A percentile compares a stretch with the other conserved stretches of the same genome.
These are phyloP conservation scores for Plemyria rubiginata DNA, from an alignment of 2,888 invertebrate species.

Conservation along the genomic window DNA sequence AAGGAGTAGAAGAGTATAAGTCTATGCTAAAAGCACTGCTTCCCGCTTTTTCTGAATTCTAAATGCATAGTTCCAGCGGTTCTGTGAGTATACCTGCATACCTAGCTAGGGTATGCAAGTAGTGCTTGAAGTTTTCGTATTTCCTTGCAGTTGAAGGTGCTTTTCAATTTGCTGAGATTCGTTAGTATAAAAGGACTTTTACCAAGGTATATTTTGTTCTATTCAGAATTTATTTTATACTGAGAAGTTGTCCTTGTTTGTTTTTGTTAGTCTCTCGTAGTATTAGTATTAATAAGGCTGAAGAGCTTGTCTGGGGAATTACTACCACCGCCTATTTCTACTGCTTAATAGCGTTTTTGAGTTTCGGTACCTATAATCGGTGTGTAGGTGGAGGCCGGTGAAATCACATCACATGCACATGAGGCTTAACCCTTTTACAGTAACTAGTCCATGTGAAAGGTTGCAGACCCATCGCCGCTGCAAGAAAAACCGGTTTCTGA, in stretches of 20 bases:
- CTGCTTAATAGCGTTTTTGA: too few species aligned
- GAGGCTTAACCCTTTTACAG: too few species aligned
- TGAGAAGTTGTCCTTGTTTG: neutral
- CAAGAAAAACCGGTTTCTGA: too few species aligned
- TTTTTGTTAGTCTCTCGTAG: neutral
- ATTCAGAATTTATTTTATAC: neutral
- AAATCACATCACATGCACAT: too few species aligned
- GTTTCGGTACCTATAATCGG: too few species aligned
- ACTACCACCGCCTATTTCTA: too few species aligned
- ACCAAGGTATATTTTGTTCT: neutral
- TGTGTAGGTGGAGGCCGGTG: too few species aligned
- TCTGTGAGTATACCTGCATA: neutral
- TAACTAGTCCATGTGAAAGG: too few species aligned
- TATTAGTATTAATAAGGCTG: too few species aligned
- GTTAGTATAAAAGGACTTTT: neutral
- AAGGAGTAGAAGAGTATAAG: too few species aligned
- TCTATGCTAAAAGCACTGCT: conserved; percentile 5
- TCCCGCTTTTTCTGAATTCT: conserved; percentile 10
- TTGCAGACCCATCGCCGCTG: too few species aligned
- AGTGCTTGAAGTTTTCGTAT: conserved; percentile 15
- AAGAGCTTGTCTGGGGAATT: too few species aligned
- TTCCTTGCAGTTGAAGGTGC: conserved; percentile 1
- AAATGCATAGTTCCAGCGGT: conserved; percentile 11
- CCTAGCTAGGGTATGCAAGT: neutral
- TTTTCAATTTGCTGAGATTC: conserved; percentile 1